Percentiles rank a stretch among this genome's conserved stretches.
Evolutionary conservation across 2,888 invertebrate species (phyloP).

Genomic region (Zygogramma bicolorata): DNA sequence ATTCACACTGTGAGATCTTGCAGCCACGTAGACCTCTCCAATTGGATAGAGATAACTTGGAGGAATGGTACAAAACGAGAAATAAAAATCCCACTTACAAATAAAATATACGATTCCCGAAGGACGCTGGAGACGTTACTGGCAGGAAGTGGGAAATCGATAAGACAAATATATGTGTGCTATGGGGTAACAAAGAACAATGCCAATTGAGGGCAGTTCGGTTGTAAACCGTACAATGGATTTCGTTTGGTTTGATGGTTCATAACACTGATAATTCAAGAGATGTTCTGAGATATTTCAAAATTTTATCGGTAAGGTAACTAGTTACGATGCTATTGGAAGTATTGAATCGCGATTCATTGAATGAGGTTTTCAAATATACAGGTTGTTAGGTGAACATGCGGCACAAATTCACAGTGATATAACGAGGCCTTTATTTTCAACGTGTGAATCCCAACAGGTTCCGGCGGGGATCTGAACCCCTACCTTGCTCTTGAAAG

Average conservation of each 20-base stretch:
- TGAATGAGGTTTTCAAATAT: no score
- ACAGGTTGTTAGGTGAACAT: no score
- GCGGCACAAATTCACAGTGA: no score
- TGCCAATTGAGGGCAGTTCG: background rate
- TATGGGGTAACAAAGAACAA: background rate
- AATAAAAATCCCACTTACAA: constrained; percentile 31
- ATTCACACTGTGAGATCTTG: background rate
- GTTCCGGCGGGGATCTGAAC: no score
- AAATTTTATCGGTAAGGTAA: background rate
- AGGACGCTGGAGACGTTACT: background rate
- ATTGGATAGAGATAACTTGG: constrained; percentile 19
- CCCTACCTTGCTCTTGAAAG: no score
- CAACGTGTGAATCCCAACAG: no score
- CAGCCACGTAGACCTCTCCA: background rate
- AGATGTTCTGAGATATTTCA: background rate
- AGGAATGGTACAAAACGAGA: constrained; percentile 21
- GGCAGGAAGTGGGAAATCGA: background rate
- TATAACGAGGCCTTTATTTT: no score
- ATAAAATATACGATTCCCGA: constrained; percentile 33
- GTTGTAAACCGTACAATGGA: background rate
- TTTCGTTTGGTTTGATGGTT: background rate
- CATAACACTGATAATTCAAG: background rate
- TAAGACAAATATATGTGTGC: background rate
- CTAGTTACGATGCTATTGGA: background rate
- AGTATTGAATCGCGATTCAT: no score